These are phyloP conservation scores for Scytalopus superciliaris DNA, from an alignment of 2,113 vertebrate species.

Conservation along the genomic window DNA sequence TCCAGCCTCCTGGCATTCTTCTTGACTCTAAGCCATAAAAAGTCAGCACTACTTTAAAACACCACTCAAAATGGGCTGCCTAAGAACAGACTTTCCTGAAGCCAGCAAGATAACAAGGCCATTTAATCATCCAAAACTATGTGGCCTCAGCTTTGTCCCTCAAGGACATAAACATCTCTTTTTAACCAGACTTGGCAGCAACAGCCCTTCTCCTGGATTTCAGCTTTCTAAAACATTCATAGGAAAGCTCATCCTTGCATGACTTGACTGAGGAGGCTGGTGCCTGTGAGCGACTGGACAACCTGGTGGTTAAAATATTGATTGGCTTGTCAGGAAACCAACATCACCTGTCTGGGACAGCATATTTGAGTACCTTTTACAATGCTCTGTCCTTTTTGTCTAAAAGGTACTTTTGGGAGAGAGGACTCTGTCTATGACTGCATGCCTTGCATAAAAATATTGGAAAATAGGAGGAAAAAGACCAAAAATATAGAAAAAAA, in stretches of 20 bases:
- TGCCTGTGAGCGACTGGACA: not conserved
- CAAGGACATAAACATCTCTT: slow-evolving; percentile 30
- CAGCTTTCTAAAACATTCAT: not conserved
- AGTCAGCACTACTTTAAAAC: not conserved
- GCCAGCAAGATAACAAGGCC: slow-evolving; percentile 14
- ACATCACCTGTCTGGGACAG: not conserved
- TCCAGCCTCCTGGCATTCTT: not conserved
- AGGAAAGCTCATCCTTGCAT: not conserved
- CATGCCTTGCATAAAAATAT: not conserved
- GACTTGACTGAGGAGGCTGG: not conserved
- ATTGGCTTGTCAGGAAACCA: not conserved
- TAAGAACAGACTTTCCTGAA: slow-evolving; percentile 2
- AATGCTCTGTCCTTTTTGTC: not conserved
- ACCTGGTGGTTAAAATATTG: not conserved
- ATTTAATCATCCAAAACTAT: slow-evolving; percentile 25
- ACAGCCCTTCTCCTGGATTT: not conserved
- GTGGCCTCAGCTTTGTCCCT: not conserved
- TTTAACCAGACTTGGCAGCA: slow-evolving; percentile 28
- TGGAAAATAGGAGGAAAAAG: not conserved
- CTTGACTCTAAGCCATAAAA: not conserved
- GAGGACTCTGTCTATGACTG: not conserved
- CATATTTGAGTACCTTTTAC: not conserved
- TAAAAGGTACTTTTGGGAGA: not conserved
- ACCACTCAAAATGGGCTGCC: fast-evolving
- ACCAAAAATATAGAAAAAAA: not conserved